phyloP scores from a whole-genome alignment of 92 coral and sea anemone genomes.

The Paramuricea clavata region DNA sequence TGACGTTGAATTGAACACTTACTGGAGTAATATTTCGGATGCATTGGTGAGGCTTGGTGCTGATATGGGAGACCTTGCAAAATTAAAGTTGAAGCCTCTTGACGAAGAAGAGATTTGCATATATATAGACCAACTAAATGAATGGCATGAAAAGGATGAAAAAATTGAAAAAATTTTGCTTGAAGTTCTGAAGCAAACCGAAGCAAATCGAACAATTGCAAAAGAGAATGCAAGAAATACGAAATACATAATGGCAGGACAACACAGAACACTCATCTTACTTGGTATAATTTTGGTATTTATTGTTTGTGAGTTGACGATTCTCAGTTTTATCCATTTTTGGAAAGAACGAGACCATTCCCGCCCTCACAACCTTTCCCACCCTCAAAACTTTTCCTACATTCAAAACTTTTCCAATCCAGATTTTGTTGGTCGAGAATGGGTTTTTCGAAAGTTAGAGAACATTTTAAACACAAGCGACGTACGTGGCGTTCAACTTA shows the following conservation, averaged over 20 bases:
- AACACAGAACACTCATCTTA: not conserved
- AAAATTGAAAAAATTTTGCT: not conserved
- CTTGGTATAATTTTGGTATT: not conserved
- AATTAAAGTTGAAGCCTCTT: not conserved
- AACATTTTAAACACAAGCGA: not conserved
- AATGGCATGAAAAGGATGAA: not conserved
- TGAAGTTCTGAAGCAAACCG: not conserved
- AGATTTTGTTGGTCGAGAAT: not conserved
- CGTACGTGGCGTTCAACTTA: not conserved
- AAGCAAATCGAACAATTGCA: not conserved
- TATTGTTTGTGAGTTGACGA: not conserved
- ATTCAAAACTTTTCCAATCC: not conserved
- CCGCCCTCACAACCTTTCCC: not conserved
- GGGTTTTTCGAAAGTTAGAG: not conserved
- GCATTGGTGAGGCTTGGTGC: constrained; percentile 14
- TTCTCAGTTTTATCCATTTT: not conserved
- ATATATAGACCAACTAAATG: not conserved
- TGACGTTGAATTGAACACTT: constrained; percentile 13
- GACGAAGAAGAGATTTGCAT: not conserved
- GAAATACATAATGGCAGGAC: not conserved
- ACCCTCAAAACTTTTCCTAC: not conserved
- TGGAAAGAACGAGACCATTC: not conserved
- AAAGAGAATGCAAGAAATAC: not conserved
- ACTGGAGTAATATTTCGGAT: constrained; percentile 36
- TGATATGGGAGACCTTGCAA: not conserved